Evolutionary conservation across 2,888 invertebrate genomes (phyloP).

Genomic region (Drymonia ruficornis): DNA sequence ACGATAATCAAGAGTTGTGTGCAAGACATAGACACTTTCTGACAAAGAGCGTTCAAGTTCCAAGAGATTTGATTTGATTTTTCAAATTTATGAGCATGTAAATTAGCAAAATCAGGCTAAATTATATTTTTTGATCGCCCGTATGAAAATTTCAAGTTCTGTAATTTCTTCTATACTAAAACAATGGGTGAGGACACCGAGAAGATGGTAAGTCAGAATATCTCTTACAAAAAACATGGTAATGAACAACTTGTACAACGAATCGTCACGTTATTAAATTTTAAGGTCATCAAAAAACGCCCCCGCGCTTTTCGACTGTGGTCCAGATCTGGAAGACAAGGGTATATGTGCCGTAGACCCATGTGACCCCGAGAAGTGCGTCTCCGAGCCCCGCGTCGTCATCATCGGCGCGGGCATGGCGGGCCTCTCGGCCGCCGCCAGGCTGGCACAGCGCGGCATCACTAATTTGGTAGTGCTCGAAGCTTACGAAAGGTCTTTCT

Average conservation of each 20-base stretch:
- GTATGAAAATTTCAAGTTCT: conserved; percentile 54
- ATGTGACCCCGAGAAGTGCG: conserved; percentile 59
- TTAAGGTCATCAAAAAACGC: conserved; percentile 52
- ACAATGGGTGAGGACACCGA: conserved; percentile 46
- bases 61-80: not conserved
- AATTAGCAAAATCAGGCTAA: not conserved
- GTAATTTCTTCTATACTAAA: conserved; percentile 29
- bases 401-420: conserved; percentile 93
- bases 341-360: conserved; percentile 64
- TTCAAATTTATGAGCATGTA: not conserved
- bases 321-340: conserved; percentile 62
- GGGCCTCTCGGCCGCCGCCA: conserved; percentile 91
- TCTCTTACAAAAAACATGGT: no score
- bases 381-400: conserved; percentile 86
- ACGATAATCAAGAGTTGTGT: no score
- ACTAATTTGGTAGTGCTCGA: conserved; percentile 89
- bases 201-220: conserved; percentile 53
- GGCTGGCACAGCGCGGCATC: conserved; percentile 88
- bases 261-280: not conserved
- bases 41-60: not conserved
- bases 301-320: conserved; percentile 52
- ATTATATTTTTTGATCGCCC: conserved; percentile 10
- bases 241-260: no score
- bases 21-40: not conserved
- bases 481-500: conserved; percentile 88